Evolutionary conservation across 2,797 vertebrate genomes (phyloP).

Genomic region (Schizopygopsis pylzovi): DNA sequence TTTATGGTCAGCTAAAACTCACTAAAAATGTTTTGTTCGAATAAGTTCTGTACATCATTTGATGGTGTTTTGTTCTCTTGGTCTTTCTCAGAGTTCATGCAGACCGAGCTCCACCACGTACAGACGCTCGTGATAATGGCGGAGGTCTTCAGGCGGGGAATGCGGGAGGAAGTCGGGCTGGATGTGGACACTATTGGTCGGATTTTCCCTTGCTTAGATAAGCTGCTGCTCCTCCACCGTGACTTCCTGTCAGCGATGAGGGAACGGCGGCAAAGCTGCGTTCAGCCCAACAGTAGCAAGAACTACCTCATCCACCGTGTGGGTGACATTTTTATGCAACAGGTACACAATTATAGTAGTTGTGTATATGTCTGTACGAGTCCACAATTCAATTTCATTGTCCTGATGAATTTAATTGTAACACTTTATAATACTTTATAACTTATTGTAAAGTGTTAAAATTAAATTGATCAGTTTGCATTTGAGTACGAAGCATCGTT

Average conservation of each 20-base stretch:
- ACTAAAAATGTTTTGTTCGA: neutral
- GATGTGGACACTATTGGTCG: conserved; percentile 86
- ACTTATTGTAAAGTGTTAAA: too few species aligned
- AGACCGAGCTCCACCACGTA: conserved; percentile 95
- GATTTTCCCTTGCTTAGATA: conserved; percentile 95
- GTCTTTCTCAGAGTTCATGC: conserved; percentile 89
- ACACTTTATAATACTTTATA: neutral
- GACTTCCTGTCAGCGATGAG: conserved; percentile 87
- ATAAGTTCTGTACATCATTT: neutral
- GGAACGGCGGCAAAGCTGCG: conserved; percentile 84
- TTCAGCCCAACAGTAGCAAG: conserved; percentile 74
- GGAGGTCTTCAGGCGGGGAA: conserved; percentile 92
- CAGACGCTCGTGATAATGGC: conserved; percentile 95
- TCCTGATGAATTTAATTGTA: neutral
- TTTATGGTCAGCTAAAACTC: conserved; percentile 83
- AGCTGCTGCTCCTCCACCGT: conserved; percentile 87
- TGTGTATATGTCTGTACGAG: neutral
- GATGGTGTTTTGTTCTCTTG: conserved; percentile 7
- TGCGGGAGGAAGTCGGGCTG: conserved; percentile 92
- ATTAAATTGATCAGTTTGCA: neutral
- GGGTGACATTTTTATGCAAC: conserved; percentile 89
- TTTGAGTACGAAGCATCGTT: neutral
- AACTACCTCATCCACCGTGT: conserved; percentile 91
- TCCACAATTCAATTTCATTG: neutral
- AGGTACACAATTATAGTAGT: conserved; percentile 75